These are phyloP conservation scores for Lepetodrilus schrolli DNA, from an alignment of 2,888 invertebrate genomes.

Conservation along the genomic window DNA sequence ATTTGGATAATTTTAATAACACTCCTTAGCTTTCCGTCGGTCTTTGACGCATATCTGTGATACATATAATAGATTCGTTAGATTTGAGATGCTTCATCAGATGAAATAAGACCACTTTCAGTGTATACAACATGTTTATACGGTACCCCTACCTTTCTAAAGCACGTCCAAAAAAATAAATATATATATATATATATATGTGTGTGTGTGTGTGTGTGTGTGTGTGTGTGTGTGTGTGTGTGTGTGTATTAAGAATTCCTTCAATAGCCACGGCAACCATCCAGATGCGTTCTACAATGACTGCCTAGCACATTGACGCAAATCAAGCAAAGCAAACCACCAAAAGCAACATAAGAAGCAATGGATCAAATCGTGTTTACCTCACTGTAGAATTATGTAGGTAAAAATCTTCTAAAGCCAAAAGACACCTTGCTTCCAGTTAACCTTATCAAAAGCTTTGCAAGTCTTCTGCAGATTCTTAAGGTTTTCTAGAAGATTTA, in stretches of 20 bases:
- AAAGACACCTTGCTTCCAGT: constrained; percentile 15
- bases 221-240: not conserved
- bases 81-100: too few species aligned
- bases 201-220: too few species aligned
- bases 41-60: too few species aligned
- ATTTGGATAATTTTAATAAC: too few species aligned
- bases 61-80: too few species aligned
- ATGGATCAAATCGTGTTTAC: constrained; percentile 20
- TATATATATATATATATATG: too few species aligned
- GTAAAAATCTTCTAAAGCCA: constrained; percentile 8
- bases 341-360: not conserved
- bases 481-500: constrained; percentile 19
- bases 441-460: constrained; percentile 24
- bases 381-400: constrained; percentile 18
- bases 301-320: not conserved
- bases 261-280: constrained; percentile 2
- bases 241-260: not conserved
- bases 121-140: too few species aligned
- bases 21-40: too few species aligned
- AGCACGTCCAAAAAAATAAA: too few species aligned
- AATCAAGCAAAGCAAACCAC: not conserved
- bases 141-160: too few species aligned
- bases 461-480: constrained; percentile 16
- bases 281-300: not conserved
- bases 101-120: too few species aligned